Percentiles rank a stretch among this genome's conserved stretches.
These are phyloP conservation scores for Seriola rivoliana DNA, from an alignment of 2,113 vertebrate genomes.

Conservation along the genomic window DNA sequence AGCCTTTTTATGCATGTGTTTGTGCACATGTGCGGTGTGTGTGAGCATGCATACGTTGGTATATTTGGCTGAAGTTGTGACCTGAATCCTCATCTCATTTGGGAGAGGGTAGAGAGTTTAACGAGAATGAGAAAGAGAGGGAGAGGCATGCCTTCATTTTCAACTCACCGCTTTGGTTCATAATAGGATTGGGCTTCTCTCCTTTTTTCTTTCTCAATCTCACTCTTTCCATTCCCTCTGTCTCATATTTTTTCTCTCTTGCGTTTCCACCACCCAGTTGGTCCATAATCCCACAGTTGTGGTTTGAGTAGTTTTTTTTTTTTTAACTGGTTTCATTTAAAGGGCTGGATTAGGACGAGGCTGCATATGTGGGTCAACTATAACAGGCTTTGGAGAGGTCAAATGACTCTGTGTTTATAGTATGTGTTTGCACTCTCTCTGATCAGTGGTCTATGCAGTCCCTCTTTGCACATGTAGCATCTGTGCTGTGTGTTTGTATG, in stretches of 20 bases:
- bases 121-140: constrained; percentile 24
- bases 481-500: constrained; percentile 52
- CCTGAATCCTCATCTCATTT: constrained; percentile 75
- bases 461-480: constrained; percentile 65
- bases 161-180: constrained; percentile 73
- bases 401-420: constrained; percentile 41
- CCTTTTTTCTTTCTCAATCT: constrained; percentile 46
- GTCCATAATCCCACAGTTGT: constrained; percentile 62
- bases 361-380: constrained; percentile 74
- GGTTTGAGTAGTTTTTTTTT: constrained; percentile 49
- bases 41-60: constrained; percentile 27
- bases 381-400: constrained; percentile 61
- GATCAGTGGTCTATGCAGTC: constrained; percentile 56
- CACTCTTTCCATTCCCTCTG: constrained; percentile 47
- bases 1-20: constrained; percentile 61
- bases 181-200: constrained; percentile 79
- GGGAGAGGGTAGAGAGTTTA: constrained; percentile 46
- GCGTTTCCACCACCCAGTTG: constrained; percentile 59
- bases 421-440: constrained; percentile 57
- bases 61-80: constrained; percentile 76
- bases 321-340: constrained; percentile 66
- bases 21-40: constrained; percentile 33
- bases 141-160: constrained; percentile 73
- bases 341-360: constrained; percentile 59
- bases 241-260: constrained; percentile 38